Percentiles rank a stretch among this genome's conserved stretches.
Conservation (phyloP, 2,888 invertebrate species). For the Cryptocheilus praepositus region DNA sequence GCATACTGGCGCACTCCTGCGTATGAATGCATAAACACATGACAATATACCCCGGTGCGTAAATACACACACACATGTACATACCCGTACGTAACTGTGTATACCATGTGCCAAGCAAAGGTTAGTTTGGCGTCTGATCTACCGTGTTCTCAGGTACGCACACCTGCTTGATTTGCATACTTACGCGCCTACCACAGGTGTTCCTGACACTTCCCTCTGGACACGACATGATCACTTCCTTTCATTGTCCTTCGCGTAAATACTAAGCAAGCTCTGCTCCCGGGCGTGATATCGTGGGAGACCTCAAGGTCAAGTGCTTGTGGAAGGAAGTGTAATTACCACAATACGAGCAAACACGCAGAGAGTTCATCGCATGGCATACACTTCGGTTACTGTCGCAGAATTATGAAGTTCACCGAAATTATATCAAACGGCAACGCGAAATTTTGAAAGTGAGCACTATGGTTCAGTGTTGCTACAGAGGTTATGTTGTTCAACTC, state of each 20-base stretch:
- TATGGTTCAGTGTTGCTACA: no score
- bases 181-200: slow-evolving; percentile 24
- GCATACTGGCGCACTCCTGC: slow-evolving; percentile 23
- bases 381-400: no score
- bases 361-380: no score
- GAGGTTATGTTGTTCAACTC: no score
- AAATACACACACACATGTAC: slow-evolving; percentile 21
- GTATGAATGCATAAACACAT: slow-evolving; percentile 33
- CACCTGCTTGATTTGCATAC: slow-evolving; percentile 28
- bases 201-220: slow-evolving; percentile 21
- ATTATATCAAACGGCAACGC: no score
- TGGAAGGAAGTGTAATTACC: no score
- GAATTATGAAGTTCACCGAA: no score
- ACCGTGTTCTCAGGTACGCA: slow-evolving; percentile 13
- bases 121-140: slow-evolving; percentile 49
- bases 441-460: no score
- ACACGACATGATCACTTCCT: slow-evolving; percentile 32
- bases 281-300: not conserved
- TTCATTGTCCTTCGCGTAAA: slow-evolving; percentile 18
- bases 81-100: slow-evolving; percentile 35
- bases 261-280: not conserved
- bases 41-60: slow-evolving; percentile 23
- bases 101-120: slow-evolving; percentile 20
- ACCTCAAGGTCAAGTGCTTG: no score
- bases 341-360: no score